Conservation (phyloP, 2,113 vertebrate genomes). For the Cervus canadensis region DNA sequence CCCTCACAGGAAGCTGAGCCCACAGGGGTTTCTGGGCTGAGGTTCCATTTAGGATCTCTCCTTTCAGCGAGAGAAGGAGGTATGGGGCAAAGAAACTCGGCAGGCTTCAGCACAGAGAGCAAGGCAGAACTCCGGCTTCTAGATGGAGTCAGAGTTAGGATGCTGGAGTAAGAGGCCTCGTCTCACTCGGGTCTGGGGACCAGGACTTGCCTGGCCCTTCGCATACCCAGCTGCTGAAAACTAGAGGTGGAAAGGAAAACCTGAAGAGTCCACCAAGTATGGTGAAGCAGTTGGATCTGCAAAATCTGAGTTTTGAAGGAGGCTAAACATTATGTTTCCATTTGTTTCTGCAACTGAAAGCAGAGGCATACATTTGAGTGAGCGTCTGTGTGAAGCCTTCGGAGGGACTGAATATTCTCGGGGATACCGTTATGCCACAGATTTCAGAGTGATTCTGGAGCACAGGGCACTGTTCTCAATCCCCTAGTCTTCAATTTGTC, state of each 20-base stretch:
- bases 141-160: background rate
- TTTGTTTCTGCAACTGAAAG: background rate
- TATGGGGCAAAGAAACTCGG: accelerated
- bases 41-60: background rate
- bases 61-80: background rate
- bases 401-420: background rate
- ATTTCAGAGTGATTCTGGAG: background rate
- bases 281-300: background rate
- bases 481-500: slow-evolving; percentile 17
- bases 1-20: background rate
- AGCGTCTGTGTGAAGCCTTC: background rate
- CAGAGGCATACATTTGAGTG: background rate
- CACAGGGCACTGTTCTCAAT: background rate
- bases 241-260: background rate
- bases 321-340: background rate
- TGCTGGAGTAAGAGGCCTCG: background rate
- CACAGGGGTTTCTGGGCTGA: background rate
- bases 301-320: background rate
- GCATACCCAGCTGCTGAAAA: background rate
- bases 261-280: background rate
- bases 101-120: background rate
- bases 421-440: background rate
- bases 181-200: background rate
- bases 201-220: background rate
- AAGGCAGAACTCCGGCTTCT: background rate